A percentile compares a stretch with the other conserved stretches of the same genome.
These are phyloP conservation scores for Sander vitreus DNA, from an alignment of 2,113 vertebrate species.

Conservation along the genomic window DNA sequence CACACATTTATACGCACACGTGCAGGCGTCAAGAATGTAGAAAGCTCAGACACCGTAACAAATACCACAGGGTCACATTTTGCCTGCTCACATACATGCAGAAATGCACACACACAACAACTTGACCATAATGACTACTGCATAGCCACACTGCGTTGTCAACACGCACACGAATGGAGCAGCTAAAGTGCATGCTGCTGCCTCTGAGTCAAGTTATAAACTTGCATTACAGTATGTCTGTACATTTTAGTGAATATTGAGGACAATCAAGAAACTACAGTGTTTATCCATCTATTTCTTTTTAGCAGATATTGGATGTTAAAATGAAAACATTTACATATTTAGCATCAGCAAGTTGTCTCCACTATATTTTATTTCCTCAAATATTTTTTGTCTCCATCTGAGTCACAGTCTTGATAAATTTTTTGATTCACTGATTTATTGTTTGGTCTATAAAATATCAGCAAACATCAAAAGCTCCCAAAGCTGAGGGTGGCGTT, in stretches of 20 bases:
- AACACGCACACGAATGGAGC: background rate
- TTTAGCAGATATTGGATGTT: too few relatives aligned
- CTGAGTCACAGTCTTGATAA: background rate
- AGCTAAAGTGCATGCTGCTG: slow-evolving; percentile 21
- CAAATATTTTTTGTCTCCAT: background rate
- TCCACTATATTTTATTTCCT: background rate
- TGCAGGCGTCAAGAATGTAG: background rate
- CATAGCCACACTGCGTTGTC: slow-evolving; percentile 33
- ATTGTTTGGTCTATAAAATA: background rate
- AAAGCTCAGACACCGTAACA: slow-evolving; percentile 5
- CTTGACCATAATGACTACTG: slow-evolving; percentile 54
- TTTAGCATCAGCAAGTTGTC: background rate
- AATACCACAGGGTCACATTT: slow-evolving; percentile 49
- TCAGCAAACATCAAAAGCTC: background rate
- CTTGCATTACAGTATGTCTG: slow-evolving; percentile 12
- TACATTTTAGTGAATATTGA: background rate
- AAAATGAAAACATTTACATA: background rate
- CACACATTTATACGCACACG: slow-evolving; percentile 5
- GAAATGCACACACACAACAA: slow-evolving; percentile 33
- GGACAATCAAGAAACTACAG: background rate
- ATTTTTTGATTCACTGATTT: background rate
- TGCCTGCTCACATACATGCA: slow-evolving; percentile 33
- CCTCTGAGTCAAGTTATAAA: slow-evolving; percentile 20
- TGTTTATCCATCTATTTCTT: background rate
- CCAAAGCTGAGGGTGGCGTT: background rate